Evolutionary conservation across 2,797 vertebrate genomes (phyloP), one percentile per base, ranked within the genome.

Genomic region (Syndactyla subalaris): DNA sequence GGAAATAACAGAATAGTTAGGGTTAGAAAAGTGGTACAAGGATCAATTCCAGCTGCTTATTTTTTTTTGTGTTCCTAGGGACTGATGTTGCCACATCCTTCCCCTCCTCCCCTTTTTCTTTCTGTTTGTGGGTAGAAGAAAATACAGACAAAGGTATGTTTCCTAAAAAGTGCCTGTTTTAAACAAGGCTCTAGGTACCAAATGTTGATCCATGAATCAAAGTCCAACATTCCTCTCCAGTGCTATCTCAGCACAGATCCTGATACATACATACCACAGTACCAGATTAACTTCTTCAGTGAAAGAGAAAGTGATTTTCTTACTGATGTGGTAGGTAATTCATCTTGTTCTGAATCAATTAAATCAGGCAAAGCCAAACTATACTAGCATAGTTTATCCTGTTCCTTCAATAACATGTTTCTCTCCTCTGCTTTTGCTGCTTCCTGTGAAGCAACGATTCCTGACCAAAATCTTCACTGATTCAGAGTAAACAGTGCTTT

Each of bases 351-450:
- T 62, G 77, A 76, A 87, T 41, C 51, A 66, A 22, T 49, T 39
- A 92, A 92, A 77, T 68, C 57, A 58, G 45, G n/a, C 75, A 67
- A 84, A 96, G 19, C 15, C 30, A 85, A 67, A 45, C 66, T 81
- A 20, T 54, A 43, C 19, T 6, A 36, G 10, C 54, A 65, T 3
- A 61, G n/a, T 10, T 83, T 88, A 75, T 58, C 51, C 32, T 2
- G 5, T 29, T 89, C 21, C 36, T 80, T 85, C 0, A 0, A 18
- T 72, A 68, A 48, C 9, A 3, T 30, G 15, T 58, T 51, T 75
- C 83, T 24, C 43, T 78, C 4, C 0, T 29, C 65, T 78, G 62
- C 5, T 83, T 80, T 57, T 87, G 52, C 45, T 83, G 41, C 24
- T 85, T 77, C 48, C 29, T 10, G 2, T 32, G 34, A 67, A 93